These are phyloP conservation scores for Hirtodrosophila cameraria DNA, from an alignment of 2,888 invertebrate genomes.

Conservation along the genomic window DNA sequence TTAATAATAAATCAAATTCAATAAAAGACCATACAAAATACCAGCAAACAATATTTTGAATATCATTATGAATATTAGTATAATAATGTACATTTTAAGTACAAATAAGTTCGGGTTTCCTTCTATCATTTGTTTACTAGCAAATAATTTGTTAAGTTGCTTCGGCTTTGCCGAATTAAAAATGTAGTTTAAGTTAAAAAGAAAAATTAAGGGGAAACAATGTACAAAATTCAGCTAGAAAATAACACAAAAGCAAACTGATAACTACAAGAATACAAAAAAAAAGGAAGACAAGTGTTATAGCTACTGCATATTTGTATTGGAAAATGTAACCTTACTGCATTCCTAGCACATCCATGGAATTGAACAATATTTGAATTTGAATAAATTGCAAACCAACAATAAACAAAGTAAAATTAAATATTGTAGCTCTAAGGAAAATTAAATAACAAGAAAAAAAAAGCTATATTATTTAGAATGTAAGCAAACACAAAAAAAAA, in stretches of 20 bases:
- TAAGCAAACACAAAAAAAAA: slow-evolving; percentile 6
- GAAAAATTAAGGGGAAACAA: not conserved
- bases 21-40: too few relatives aligned
- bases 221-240: too few relatives aligned
- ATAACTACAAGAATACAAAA: too few relatives aligned
- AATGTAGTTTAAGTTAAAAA: slow-evolving; percentile 27
- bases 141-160: slow-evolving; percentile 14
- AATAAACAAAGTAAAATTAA: slow-evolving; percentile 46
- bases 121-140: not conserved
- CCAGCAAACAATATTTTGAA: too few relatives aligned
- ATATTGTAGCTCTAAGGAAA: slow-evolving; percentile 28
- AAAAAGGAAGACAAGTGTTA: slow-evolving; percentile 19
- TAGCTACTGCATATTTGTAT: slow-evolving; percentile 29
- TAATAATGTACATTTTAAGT: slow-evolving; percentile 9
- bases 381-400: slow-evolving; percentile 42
- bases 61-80: too few relatives aligned
- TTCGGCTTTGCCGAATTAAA: slow-evolving; percentile 68
- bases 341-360: slow-evolving; percentile 79
- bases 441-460: slow-evolving; percentile 1
- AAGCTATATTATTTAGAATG: slow-evolving; percentile 2
- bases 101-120: slow-evolving; percentile 6
- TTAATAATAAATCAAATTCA: too few relatives aligned
- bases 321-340: slow-evolving; percentile 66
- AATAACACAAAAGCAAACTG: too few relatives aligned
- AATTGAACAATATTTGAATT: slow-evolving; percentile 73